A percentile compares a stretch with the other conserved stretches of the same genome.
Conservation (phyloP, 2,113 vertebrate genomes). For the Sebastes fasciatus region DNA sequence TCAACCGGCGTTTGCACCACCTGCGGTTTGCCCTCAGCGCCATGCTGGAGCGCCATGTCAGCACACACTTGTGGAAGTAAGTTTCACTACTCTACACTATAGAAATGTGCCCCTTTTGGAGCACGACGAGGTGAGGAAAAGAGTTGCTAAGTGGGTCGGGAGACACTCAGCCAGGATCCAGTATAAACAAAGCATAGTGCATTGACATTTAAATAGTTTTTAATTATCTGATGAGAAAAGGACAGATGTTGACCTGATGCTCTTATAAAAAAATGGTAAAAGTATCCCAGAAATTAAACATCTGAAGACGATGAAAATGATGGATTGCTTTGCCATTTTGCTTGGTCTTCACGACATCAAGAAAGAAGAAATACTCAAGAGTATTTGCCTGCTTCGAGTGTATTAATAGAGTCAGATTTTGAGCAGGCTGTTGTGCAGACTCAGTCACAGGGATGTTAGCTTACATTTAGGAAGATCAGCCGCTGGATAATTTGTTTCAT, state of each 20-base stretch:
- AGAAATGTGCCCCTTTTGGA: neutral
- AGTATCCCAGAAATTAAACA: no score
- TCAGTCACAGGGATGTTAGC: neutral
- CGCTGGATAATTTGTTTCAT: neutral
- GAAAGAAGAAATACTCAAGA: neutral
- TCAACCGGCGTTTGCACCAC: slow-evolving; percentile 92
- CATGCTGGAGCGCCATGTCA: slow-evolving; percentile 94
- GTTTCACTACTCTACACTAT: slow-evolving; percentile 48
- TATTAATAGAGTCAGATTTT: neutral
- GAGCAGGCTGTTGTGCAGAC: neutral
- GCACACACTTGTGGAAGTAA: slow-evolving; percentile 94
- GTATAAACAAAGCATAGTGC: neutral
- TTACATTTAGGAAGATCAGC: neutral
- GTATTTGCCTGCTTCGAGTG: neutral
- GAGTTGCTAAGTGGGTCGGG: neutral
- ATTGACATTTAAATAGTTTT: neutral
- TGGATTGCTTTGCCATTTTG: neutral
- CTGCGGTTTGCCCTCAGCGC: slow-evolving; percentile 91
- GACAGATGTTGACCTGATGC: neutral
- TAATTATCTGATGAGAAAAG: neutral
- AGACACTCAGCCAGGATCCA: neutral
- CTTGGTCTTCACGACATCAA: neutral
- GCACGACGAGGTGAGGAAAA: neutral
- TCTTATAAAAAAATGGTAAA: neutral
- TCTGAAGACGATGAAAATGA: neutral